Base-by-base conservation (phyloP, 2,113 vertebrate species). In the Poeciliopsis turrubarensis region DNA sequence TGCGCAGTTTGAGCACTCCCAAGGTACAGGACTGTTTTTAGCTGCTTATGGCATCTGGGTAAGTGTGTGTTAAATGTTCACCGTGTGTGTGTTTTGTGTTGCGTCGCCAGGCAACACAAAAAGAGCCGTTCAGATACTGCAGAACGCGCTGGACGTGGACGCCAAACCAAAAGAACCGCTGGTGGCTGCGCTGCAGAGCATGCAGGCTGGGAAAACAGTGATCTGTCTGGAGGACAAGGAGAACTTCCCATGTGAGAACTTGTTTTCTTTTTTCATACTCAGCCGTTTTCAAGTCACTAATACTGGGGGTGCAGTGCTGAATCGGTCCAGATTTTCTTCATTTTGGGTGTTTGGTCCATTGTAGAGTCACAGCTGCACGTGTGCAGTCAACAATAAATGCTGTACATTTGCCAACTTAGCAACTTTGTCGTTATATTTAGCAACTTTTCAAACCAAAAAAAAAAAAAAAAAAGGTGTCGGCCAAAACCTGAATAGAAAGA, bases 1-100 rank as follows among this genome's bases (percentile, higher is more conserved):
- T 92, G 97, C 97, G 65, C 95, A 97, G 27, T 99, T 98, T 94
- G 96, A 98, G 78, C 92, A 96, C 22, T 94, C 93, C 44, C 96
- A 95, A 95, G 97, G 97, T 98, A 75, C 69, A 86, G 26, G 39
- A 26, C 8, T 29, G 7, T 14, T 10, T 61, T 39, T 29, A 57
- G 51, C 51, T 9, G 8, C 22, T n/a, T 22, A 0, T n/a, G 17
- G 44, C 4, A 17, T 47, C 5, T 47, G 17, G 44, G 11, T 69
- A 0, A 30, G 26, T 70, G 39, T 30, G 44, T 19, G 3, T 68
- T 19, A 11, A 67, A 27, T 39, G 27, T 57, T 5, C 26, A 70
- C 10, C 10, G 10, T 14, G 26, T 65, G 1, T 32, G 30, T 51
- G 14, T 32, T 41, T n/a, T 1, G 25, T 80, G 19, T 63, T 12